Evolutionary conservation across 2,888 invertebrate genomes (phyloP).

Genomic region (Idaea aversata): DNA sequence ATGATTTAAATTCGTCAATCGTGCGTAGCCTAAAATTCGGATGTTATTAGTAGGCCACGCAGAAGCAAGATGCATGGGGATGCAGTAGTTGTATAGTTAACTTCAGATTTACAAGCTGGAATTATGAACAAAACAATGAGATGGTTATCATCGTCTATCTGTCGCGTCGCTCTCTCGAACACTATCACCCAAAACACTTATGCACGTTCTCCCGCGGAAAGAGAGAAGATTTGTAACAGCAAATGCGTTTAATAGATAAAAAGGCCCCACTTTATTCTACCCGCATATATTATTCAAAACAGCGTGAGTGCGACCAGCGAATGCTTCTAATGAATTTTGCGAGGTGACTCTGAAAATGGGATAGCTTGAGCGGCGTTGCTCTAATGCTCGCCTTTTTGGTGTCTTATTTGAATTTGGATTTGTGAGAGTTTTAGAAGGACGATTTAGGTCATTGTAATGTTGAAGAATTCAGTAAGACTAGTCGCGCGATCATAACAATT

Average conservation of each 20-base stretch:
- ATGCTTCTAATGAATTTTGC: slow-evolving; percentile 65
- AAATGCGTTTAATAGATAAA: slow-evolving; percentile 76
- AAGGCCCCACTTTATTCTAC: slow-evolving; percentile 61
- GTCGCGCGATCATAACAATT: no score
- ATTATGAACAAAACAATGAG: no score
- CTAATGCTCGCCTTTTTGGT: background rate
- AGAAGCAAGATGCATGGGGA: no score
- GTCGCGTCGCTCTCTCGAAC: slow-evolving; percentile 17
- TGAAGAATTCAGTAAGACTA: no score
- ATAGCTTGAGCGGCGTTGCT: slow-evolving; percentile 23
- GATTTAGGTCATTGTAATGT: background rate
- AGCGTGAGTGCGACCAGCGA: slow-evolving; percentile 55
- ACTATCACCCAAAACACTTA: slow-evolving; percentile 30
- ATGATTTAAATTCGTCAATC: no score
- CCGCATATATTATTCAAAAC: slow-evolving; percentile 71
- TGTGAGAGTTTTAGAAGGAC: background rate
- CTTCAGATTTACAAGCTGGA: no score
- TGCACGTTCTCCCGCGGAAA: slow-evolving; percentile 38
- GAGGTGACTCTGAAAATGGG: slow-evolving; percentile 38
- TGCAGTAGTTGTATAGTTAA: no score
- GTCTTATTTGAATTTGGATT: background rate
- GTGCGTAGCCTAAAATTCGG: no score
- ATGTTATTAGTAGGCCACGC: no score
- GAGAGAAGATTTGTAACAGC: slow-evolving; percentile 63
- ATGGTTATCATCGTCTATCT: slow-evolving; percentile 10